Conservation (phyloP, 2,888 invertebrate genomes). For the Caenorhabditis sp. region DNA sequence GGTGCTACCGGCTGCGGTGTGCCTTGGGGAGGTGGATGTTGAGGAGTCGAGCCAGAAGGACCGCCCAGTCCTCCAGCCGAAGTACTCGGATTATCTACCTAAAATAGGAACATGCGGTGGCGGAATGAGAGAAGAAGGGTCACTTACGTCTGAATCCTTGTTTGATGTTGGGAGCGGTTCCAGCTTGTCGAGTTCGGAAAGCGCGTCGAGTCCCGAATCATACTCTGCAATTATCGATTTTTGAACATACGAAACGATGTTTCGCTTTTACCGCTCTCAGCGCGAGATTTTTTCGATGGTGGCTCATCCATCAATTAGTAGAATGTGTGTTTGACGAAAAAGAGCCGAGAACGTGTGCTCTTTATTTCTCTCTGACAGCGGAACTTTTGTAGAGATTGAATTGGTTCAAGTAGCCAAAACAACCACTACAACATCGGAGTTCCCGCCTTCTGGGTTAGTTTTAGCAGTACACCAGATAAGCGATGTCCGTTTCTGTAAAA, state of each 20-base stretch:
- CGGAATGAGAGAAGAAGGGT: too few relatives aligned
- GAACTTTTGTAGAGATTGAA: constrained; percentile 19
- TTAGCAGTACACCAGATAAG: constrained; percentile 44
- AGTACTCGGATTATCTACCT: constrained; percentile 46
- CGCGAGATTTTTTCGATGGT: constrained; percentile 56
- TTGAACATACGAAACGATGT: not conserved
- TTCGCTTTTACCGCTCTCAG: constrained; percentile 53
- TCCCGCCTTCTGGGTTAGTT: constrained; percentile 42
- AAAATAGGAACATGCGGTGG: too few relatives aligned
- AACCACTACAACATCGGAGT: constrained; percentile 7
- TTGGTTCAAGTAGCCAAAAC: constrained; percentile 2
- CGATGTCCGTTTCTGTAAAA: constrained; percentile 29
- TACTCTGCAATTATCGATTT: constrained; percentile 42
- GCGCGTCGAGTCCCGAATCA: constrained; percentile 62
- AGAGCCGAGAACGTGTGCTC: constrained; percentile 19
- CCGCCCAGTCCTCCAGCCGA: constrained; percentile 55
- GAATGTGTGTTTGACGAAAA: constrained; percentile 38
- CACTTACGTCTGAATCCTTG: constrained; percentile 45
- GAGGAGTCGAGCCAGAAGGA: constrained; percentile 43
- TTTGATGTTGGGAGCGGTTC: constrained; percentile 65
- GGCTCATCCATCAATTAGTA: constrained; percentile 60
- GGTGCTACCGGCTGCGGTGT: constrained; percentile 32
- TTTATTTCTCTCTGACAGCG: constrained; percentile 18
- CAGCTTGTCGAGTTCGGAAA: constrained; percentile 70
- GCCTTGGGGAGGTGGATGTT: constrained; percentile 24